Evolutionary conservation across 2,888 invertebrate species (phyloP), one percentile per base, ranked within the genome.

Genomic region (Drosophila antonietae): DNA sequence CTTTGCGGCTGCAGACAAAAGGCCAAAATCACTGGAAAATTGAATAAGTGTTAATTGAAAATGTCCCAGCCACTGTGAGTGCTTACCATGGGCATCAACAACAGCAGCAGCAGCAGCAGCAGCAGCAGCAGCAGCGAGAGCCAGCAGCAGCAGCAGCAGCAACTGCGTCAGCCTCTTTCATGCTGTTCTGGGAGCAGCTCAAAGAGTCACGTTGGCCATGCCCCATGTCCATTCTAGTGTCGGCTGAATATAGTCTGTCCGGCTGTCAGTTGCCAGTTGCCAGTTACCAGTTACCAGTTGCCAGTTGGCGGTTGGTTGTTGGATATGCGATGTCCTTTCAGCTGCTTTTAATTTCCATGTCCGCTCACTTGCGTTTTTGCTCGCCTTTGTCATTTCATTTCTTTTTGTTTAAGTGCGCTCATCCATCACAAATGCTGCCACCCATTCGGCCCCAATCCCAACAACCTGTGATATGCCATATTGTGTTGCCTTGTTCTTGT

Each of bases 11-110:
- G 9, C 12, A 47, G 49, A 82, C 80, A 85, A 81, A 71, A 56
- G 83, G 61, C 57, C 73, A 76, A 81, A 83, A 68, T 83, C 77
- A 62, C 71, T 77, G 87, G 77, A 86, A 82, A 86, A 82, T 82
- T 80, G 69, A 74, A 68, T 63, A 63, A 77, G 69, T 86, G 74
- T 72, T 80, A 86, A 86, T 81, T 78, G 82, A 81, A 81, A 78
- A 66, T 66, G 68, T 61, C 62, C 49, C 43, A 55, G 62, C 23
- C 75, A 59, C 46, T 33, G 66, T 70, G 63, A 75, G 63, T 55
- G 77, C 65, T 70, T 60, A 74, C 75, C 58, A 66, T 77, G 75
- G 70, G 56, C 80, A 79, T 79, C 75, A 75, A 65, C 65, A 66
- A 51, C 75, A 67, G 67, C 47, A 63, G 37, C 46, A 23, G 46